Evolutionary conservation across 1,140 invertebrate species (phyloP).

Genomic region (Phortica variegata): DNA sequence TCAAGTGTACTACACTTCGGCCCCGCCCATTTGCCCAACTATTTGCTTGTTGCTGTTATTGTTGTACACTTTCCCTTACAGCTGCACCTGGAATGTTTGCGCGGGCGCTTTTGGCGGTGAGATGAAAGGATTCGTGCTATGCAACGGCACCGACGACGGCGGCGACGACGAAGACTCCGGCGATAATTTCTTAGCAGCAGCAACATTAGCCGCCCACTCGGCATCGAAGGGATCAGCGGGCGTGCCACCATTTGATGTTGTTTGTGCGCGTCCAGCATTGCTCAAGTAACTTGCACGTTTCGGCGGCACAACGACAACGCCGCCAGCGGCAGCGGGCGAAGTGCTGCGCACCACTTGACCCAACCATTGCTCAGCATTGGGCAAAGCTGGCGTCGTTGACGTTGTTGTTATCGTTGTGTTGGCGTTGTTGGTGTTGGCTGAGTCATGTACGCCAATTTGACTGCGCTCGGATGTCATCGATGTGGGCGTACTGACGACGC

Average conservation of each 20-base stretch:
- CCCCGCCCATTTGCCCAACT: constrained; percentile 4
- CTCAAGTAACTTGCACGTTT: constrained; percentile 60
- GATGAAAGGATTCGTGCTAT: constrained; percentile 62
- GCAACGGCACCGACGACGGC: constrained; percentile 32
- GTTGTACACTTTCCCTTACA: constrained; percentile 59
- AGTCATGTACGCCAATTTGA: background rate
- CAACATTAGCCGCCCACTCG: constrained; percentile 71
- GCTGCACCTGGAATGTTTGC: constrained; percentile 68
- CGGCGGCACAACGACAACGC: no score
- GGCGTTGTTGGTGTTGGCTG: constrained; percentile 21
- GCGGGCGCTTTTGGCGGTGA: constrained; percentile 60
- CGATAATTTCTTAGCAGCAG: constrained; percentile 46
- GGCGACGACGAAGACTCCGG: constrained; percentile 42
- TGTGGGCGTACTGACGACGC: constrained; percentile 27
- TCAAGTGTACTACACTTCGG: constrained; percentile 50
- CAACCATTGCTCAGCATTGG: constrained; percentile 76
- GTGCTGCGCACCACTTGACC: constrained; percentile 68
- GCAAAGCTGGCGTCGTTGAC: constrained; percentile 59
- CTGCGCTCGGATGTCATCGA: constrained; percentile 12
- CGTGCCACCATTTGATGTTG: constrained; percentile 60
- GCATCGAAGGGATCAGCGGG: constrained; percentile 78
- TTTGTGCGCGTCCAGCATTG: constrained; percentile 65
- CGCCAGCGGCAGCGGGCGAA: constrained; percentile 53
- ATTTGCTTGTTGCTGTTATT: no score
- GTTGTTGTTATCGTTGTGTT: no score